Percentiles rank a stretch among this genome's conserved stretches.
phyloP scores from a whole-genome alignment of 1,140 invertebrate species.

The Drosophila guanche region DNA sequence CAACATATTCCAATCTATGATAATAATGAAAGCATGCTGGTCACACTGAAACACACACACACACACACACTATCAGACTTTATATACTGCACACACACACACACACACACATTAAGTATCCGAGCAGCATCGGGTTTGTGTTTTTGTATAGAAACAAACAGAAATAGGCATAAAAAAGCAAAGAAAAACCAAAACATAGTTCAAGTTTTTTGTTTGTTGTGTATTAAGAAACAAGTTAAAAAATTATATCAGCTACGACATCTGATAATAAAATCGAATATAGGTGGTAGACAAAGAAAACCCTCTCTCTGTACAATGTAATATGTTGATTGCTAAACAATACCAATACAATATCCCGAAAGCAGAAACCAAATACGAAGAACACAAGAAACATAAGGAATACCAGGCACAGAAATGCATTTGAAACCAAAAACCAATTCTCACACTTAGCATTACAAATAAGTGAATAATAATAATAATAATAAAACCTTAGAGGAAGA shows the following conservation, averaged over 20 bases:
- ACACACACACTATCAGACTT: not conserved
- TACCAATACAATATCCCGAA: conserved; percentile 24
- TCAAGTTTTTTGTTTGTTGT: conserved; percentile 62
- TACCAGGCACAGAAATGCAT: conserved; percentile 74
- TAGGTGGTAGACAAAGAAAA: conserved; percentile 61
- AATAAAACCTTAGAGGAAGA: conserved; percentile 27
- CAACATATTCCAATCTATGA: conserved; percentile 60
- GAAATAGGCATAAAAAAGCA: conserved; percentile 2
- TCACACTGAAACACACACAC: conserved; percentile 22
- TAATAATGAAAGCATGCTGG: conserved; percentile 67
- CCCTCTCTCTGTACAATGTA: conserved; percentile 66
- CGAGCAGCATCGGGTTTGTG: conserved; percentile 32
- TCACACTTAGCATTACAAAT: conserved; percentile 36
- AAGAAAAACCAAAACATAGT: conserved; percentile 38
- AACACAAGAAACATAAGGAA: conserved; percentile 12
- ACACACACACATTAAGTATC: conserved; percentile 13
- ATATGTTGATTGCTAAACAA: conserved; percentile 71
- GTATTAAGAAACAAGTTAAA: conserved; percentile 69
- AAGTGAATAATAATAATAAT: conserved; percentile 5
- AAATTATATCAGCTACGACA: conserved; percentile 83
- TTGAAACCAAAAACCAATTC: conserved; percentile 66
- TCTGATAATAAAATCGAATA: conserved; percentile 82
- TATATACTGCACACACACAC: too few species aligned
- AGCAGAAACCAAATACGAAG: conserved; percentile 22
- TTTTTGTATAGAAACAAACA: conserved; percentile 30